Conservation (phyloP, 2,113 vertebrate species). For the Rhombomys opimus region DNA sequence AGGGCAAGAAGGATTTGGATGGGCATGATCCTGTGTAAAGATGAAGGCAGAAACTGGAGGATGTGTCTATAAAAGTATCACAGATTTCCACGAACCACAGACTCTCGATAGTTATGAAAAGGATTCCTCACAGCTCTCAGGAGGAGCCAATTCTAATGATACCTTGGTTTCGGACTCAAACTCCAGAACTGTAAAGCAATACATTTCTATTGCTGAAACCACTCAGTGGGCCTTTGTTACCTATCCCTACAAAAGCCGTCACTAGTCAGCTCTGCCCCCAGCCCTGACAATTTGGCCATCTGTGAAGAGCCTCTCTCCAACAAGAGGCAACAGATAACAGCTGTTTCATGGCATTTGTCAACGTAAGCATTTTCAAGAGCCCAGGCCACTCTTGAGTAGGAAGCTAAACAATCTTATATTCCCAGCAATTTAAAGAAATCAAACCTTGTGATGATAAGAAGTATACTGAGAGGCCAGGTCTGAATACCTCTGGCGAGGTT, state of each 20-base stretch:
- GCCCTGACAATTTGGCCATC: neutral
- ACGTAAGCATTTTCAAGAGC: neutral
- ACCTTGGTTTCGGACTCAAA: neutral
- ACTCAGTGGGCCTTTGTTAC: neutral
- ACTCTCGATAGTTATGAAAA: neutral
- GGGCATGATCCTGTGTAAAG: neutral
- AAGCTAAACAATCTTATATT: slow-evolving; percentile 27
- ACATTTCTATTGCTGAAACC: neutral
- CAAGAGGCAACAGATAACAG: too few relatives aligned
- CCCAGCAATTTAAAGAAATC: neutral
- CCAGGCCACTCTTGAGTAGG: neutral
- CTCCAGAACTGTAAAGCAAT: neutral
- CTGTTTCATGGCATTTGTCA: neutral
- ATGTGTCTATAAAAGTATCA: neutral
- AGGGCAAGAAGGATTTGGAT: neutral
- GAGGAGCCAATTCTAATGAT: neutral
- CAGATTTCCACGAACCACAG: neutral
- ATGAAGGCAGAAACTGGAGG: neutral
- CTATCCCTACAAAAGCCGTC: neutral
- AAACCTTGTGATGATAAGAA: neutral
- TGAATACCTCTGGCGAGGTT: neutral
- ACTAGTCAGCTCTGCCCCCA: neutral
- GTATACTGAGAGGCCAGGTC: neutral
- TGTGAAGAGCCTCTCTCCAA: neutral
- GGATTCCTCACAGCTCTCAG: neutral